Conservation (phyloP, 2,113 vertebrate species). For the Pelmatolapia mariae region DNA sequence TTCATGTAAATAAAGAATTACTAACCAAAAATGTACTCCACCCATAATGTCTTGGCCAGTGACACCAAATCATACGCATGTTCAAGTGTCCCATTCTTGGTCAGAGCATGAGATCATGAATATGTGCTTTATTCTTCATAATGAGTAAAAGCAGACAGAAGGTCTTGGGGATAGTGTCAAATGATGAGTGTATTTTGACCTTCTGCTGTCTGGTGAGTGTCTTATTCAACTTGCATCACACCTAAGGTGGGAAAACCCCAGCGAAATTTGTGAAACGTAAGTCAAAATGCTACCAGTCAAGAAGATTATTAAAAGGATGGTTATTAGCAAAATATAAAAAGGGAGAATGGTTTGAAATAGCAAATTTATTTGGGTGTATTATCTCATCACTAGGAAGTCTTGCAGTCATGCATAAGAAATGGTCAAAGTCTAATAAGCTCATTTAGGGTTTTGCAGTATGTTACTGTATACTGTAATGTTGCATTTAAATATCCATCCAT, state of each 20-base stretch:
- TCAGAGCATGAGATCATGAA: conserved; percentile 18
- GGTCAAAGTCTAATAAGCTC: not conserved
- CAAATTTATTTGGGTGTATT: not conserved
- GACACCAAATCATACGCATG: not conserved
- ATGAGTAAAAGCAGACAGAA: not conserved
- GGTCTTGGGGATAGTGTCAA: not conserved
- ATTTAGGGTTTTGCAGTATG: not conserved
- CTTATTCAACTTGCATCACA: not conserved
- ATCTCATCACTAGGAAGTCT: not conserved
- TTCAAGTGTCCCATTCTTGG: conserved; percentile 24
- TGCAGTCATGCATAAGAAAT: not conserved
- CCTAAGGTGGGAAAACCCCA: not conserved
- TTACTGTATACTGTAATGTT: not conserved
- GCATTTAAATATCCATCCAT: not conserved
- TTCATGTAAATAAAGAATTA: conserved; percentile 29
- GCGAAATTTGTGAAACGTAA: not conserved
- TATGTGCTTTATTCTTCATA: conserved; percentile 9
- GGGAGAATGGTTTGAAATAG: not conserved
- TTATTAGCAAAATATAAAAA: not conserved
- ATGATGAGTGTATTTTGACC: not conserved
- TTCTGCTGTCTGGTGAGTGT: not conserved
- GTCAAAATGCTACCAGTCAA: not conserved
- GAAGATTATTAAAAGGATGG: not conserved
- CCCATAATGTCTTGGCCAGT: conserved; percentile 8
- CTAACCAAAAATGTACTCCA: not conserved